These are phyloP conservation scores for Pelecanus crispus DNA, from an alignment of 2,113 vertebrate species.

Conservation along the genomic window DNA sequence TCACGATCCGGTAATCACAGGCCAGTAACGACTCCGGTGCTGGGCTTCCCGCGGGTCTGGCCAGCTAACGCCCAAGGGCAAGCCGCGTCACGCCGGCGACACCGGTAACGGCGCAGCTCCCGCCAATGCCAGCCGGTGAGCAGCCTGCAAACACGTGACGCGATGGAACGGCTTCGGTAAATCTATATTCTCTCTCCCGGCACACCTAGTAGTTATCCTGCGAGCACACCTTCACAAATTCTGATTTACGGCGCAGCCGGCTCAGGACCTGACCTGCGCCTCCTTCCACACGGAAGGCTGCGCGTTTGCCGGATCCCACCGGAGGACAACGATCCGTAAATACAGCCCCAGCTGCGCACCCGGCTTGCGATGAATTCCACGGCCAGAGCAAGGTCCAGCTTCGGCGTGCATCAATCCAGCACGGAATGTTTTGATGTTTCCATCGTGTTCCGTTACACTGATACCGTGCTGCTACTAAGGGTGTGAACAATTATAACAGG, in stretches of 20 bases:
- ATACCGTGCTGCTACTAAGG: neutral
- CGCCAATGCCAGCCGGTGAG: fast-evolving
- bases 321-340: fast-evolving
- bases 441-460: fast-evolving
- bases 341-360: neutral
- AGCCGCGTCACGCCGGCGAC: neutral
- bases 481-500: fast-evolving
- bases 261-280: too few relatives aligned
- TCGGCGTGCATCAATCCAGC: fast-evolving
- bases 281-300: neutral
- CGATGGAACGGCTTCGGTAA: fast-evolving
- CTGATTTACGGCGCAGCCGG: fast-evolving
- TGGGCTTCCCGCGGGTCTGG: neutral
- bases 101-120: neutral
- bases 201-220: fast-evolving
- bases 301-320: neutral
- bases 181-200: neutral
- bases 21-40: neutral
- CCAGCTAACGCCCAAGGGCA: neutral
- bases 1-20: fast-evolving
- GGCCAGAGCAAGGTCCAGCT: neutral
- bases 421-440: neutral
- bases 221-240: fast-evolving
- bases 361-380: fast-evolving
- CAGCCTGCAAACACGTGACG: neutral